phyloP scores from a whole-genome alignment of 2,113 vertebrate species.

The Oryzias melastigma region DNA sequence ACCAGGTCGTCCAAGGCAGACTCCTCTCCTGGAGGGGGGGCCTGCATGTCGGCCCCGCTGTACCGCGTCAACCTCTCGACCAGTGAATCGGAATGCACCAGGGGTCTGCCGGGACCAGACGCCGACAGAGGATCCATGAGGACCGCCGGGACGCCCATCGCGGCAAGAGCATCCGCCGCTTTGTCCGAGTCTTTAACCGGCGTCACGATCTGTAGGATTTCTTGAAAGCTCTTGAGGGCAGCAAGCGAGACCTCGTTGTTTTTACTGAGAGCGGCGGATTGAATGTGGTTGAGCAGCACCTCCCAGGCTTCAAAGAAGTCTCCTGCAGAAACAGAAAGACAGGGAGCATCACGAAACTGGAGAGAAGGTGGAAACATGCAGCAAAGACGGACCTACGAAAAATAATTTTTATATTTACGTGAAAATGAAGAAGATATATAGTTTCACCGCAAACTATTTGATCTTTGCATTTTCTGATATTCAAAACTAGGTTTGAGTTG shows the following conservation, averaged over 20 bases:
- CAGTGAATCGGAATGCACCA: slow-evolving; percentile 89
- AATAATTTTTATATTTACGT: too few relatives aligned
- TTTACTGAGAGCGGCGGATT: slow-evolving; percentile 97
- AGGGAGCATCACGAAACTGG: background rate
- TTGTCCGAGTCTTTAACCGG: slow-evolving; percentile 89
- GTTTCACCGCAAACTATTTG: too few relatives aligned
- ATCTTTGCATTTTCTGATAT: too few relatives aligned
- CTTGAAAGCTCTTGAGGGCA: slow-evolving; percentile 97
- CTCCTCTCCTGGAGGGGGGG: slow-evolving; percentile 83
- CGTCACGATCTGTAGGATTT: slow-evolving; percentile 96
- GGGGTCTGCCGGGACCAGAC: slow-evolving; percentile 84
- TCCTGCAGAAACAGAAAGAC: slow-evolving; percentile 72
- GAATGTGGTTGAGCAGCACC: slow-evolving; percentile 96
- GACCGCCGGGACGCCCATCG: slow-evolving; percentile 82
- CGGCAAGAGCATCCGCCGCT: slow-evolving; percentile 79
- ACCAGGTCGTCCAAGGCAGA: slow-evolving; percentile 86
- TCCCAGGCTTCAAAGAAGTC: slow-evolving; percentile 98
- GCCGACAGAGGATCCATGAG: slow-evolving; percentile 86
- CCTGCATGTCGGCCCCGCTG: slow-evolving; percentile 67
- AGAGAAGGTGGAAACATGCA: background rate
- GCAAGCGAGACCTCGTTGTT: slow-evolving; percentile 98
- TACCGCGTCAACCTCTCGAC: slow-evolving; percentile 87
- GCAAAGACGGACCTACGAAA: too few relatives aligned
- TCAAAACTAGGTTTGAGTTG: too few relatives aligned
- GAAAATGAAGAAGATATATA: too few relatives aligned